Base-by-base conservation (phyloP, 2,888 invertebrate genomes). In the Dasysyrphus tricinctus region DNA sequence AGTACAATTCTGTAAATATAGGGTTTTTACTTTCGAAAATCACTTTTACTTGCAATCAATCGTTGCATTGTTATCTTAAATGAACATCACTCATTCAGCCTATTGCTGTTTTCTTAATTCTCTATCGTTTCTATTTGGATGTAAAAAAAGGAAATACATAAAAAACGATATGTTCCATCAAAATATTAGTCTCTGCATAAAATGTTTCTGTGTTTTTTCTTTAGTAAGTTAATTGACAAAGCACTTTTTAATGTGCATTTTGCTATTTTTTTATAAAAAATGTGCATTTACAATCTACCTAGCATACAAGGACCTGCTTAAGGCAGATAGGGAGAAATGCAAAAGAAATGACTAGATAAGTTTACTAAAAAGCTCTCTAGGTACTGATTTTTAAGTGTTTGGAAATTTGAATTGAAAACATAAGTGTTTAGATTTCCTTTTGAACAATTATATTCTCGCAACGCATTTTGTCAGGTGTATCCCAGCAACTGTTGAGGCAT, bases 401-500 rank as follows among this genome's bases (percentile, higher is more conserved):
- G 16, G 47, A 49, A 39, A n/a, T 39, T 9, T n/a, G 6, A 34
- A 37, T 69, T 51, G 34, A 54, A 59, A 67, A 44, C 39, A 0
- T 14, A 7, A 6, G 24, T 9, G 34, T 57, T 89, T 89, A 92
- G 57, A 90, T 89, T 93, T 97, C 97, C 8, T 95, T 94, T 93
- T 97, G 97, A 89, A 97, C 95, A 77, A 97, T 92, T 16, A 97
- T 94, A 80, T 94, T 94, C 93, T 97, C 97, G 88, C 94, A 94
- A 76, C 95, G 94, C 88, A 94, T 93, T 51, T 93, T 94, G 89
- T 96, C 96, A 5, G 94, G 94, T 0, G 94, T 93, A 73, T 95
- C 94, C 98, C 98, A 98, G 92, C 98, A 98, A 90, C 97, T 97
- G 89, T 95, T 94, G 49, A 94, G 93, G 91, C 98, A 98, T 1